phyloP scores from a whole-genome alignment of 2,888 invertebrate genomes.

The Drosophila helvetica region DNA sequence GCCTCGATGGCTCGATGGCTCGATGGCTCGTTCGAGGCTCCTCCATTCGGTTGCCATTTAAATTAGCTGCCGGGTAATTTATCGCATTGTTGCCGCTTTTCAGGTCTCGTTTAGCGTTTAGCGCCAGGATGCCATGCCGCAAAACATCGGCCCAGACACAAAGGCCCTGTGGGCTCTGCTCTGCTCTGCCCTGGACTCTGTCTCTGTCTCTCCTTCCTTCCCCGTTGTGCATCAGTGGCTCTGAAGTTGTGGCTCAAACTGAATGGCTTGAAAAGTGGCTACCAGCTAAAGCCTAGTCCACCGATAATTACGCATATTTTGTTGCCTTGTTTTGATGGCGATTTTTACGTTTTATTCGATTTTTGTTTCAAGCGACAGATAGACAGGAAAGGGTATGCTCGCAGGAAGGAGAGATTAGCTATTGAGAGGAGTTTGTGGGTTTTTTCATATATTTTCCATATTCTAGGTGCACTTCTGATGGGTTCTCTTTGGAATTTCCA shows the following conservation, averaged over 20 bases:
- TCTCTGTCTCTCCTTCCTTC: slow-evolving; percentile 10
- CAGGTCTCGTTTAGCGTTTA: slow-evolving; percentile 77
- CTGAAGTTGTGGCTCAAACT: slow-evolving; percentile 31
- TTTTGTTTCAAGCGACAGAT: slow-evolving; percentile 39
- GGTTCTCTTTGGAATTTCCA: too few relatives aligned
- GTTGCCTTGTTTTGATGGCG: slow-evolving; percentile 77
- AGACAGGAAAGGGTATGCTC: slow-evolving; percentile 32
- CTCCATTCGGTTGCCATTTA: slow-evolving; percentile 75
- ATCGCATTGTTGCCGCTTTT: slow-evolving; percentile 78
- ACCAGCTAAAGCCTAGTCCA: slow-evolving; percentile 55
- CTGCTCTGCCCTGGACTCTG: too few relatives aligned
- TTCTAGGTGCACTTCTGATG: too few relatives aligned
- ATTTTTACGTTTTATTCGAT: slow-evolving; percentile 62
- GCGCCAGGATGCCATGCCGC: slow-evolving; percentile 67
- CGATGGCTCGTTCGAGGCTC: slow-evolving; percentile 8
- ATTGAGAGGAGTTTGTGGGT: background rate
- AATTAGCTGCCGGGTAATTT: slow-evolving; percentile 83
- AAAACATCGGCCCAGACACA: slow-evolving; percentile 69
- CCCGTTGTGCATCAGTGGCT: slow-evolving; percentile 31
- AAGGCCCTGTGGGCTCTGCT: slow-evolving; percentile 71
- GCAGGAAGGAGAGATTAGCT: background rate
- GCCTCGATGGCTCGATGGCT: slow-evolving; percentile 19
- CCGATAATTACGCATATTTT: slow-evolving; percentile 79
- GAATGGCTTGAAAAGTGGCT: slow-evolving; percentile 35
- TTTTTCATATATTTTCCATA: too few relatives aligned